Evolutionary conservation across 1,140 invertebrate species (phyloP).

Genomic region (Drosophila sulfurigaster): DNA sequence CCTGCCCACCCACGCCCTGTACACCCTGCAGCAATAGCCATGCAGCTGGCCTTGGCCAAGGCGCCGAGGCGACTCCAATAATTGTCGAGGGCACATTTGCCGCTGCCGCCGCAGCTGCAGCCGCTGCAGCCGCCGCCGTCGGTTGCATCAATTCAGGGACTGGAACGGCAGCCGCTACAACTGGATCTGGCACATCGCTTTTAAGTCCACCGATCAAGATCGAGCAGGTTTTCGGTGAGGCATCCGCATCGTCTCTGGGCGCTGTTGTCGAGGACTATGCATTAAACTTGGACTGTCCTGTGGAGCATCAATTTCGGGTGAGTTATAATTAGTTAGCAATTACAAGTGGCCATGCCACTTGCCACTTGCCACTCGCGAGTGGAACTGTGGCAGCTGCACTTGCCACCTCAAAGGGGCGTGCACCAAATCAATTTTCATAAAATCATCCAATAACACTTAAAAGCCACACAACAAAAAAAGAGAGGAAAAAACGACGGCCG

Average conservation of each 20-base stretch:
- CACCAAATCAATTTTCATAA: slow-evolving; percentile 78
- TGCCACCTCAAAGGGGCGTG: slow-evolving; percentile 66
- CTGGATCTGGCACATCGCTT: slow-evolving; percentile 38
- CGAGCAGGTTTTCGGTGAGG: slow-evolving; percentile 76
- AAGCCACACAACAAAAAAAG: slow-evolving; percentile 38
- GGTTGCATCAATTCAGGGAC: slow-evolving; percentile 36
- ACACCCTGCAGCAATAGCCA: slow-evolving; percentile 53
- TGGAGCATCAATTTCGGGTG: slow-evolving; percentile 78
- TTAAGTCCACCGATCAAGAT: slow-evolving; percentile 79
- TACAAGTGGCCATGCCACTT: slow-evolving; percentile 20
- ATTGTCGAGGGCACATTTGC: slow-evolving; percentile 73
- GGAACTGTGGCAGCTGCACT: slow-evolving; percentile 56
- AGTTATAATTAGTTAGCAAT: slow-evolving; percentile 49
- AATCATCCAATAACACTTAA: slow-evolving; percentile 82
- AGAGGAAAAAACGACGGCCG: slow-evolving; percentile 5
- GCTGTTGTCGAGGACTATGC: slow-evolving; percentile 74
- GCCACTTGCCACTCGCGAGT: slow-evolving; percentile 14
- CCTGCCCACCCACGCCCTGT: slow-evolving; percentile 59
- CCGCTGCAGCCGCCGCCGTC: slow-evolving; percentile 52
- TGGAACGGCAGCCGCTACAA: background rate
- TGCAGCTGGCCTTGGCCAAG: slow-evolving; percentile 50
- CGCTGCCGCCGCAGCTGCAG: slow-evolving; percentile 59
- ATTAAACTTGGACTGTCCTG: slow-evolving; percentile 66
- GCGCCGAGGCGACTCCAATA: slow-evolving; percentile 63
- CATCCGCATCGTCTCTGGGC: slow-evolving; percentile 50